Conservation (phyloP, 2,888 invertebrate species). For the Agonum fuliginosum region DNA sequence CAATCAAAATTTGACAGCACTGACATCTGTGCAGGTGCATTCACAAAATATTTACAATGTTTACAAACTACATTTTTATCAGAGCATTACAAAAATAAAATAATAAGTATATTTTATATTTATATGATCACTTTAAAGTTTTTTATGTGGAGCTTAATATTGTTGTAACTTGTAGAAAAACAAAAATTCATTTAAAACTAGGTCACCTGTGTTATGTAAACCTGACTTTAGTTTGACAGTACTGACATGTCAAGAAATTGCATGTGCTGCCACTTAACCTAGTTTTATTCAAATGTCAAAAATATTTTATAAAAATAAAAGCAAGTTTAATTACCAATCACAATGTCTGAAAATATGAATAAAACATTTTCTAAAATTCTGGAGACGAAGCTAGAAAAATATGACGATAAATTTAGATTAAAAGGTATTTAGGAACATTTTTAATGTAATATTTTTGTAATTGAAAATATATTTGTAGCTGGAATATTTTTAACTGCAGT, state of each 20-base stretch:
- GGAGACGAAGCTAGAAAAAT: constrained; percentile 5
- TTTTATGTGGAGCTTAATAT: background rate
- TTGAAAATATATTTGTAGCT: constrained; percentile 73
- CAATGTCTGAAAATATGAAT: constrained; percentile 42
- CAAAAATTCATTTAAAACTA: constrained; percentile 11
- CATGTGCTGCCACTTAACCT: constrained; percentile 23
- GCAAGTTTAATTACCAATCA: background rate
- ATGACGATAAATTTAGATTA: constrained; percentile 61
- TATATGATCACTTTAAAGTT: background rate
- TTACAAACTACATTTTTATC: background rate
- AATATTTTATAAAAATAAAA: background rate
- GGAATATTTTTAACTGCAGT: constrained; percentile 82
- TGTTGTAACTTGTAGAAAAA: background rate
- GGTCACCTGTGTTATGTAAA: constrained; percentile 35
- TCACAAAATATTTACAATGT: constrained; percentile 13
- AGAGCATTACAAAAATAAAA: background rate
- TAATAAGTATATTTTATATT: background rate
- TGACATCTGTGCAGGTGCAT: constrained; percentile 53
- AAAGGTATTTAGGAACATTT: constrained; percentile 62
- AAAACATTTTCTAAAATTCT: constrained; percentile 27
- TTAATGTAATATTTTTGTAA: constrained; percentile 17
- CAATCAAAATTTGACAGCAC: constrained; percentile 59
- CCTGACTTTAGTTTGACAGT: constrained; percentile 26
- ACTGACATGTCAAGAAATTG: constrained; percentile 34
- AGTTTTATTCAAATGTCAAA: constrained; percentile 43